A percentile compares a stretch with the other conserved stretches of the same genome.
Conservation (phyloP, 1,140 invertebrate genomes). For the Conus betulinus region DNA sequence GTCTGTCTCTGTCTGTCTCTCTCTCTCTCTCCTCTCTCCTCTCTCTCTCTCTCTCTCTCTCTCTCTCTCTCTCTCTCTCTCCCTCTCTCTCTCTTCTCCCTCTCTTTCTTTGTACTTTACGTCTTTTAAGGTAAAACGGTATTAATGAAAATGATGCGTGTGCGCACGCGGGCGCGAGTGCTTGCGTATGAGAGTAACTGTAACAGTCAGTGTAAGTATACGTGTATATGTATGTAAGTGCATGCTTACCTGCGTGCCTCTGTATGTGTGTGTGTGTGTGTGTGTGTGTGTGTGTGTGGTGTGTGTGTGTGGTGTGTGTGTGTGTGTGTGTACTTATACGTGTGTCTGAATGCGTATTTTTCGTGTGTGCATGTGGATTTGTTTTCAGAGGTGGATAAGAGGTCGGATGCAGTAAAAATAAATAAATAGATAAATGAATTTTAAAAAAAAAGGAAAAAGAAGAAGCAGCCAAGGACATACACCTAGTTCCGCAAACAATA, state of each 20-base stretch:
- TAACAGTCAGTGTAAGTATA: not conserved
- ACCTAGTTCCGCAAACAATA: too few species aligned
- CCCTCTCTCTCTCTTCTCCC: not conserved
- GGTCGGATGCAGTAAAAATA: too few species aligned
- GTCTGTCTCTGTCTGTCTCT: not conserved
- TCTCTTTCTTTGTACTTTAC: not conserved
- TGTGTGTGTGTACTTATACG: not conserved
- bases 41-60: constrained; percentile 17
- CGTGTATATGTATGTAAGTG: not conserved
- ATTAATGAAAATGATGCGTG: not conserved
- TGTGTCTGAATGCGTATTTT: too few species aligned
- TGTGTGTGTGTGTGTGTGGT: not conserved
- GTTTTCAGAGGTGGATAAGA: too few species aligned
- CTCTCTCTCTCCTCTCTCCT: constrained; percentile 1
- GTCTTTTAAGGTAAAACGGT: not conserved
- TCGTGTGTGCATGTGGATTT: too few species aligned
- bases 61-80: constrained; percentile 23
- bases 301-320: not conserved
- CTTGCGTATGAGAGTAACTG: not conserved
- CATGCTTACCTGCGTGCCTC: not conserved
- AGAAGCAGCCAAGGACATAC: too few species aligned
- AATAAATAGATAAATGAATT: too few species aligned
- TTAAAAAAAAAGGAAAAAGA: too few species aligned
- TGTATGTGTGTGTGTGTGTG: constrained; percentile 8
- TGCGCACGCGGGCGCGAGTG: too few species aligned